Evolutionary conservation across 2,888 invertebrate genomes (phyloP).

Genomic region (Prostheceraeus crozeri): DNA sequence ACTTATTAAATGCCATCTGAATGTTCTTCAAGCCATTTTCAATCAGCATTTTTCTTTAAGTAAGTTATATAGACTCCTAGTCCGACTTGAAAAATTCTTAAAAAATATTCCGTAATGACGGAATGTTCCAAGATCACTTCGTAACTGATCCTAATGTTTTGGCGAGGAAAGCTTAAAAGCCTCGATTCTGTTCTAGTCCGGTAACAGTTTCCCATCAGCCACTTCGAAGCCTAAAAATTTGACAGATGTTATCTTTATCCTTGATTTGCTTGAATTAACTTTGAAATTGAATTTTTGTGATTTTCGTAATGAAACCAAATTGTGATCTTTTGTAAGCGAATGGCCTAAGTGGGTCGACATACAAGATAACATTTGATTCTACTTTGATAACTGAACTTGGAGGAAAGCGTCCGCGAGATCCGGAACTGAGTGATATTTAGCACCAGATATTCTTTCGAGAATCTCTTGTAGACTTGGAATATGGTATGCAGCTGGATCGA

Average conservation of each 20-base stretch:
- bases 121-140: constrained; percentile 39
- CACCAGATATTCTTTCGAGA: background rate
- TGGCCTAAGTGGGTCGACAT: constrained; percentile 7
- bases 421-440: background rate
- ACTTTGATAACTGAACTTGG: background rate
- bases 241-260: background rate
- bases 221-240: background rate
- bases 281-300: background rate
- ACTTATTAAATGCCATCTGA: constrained; percentile 37
- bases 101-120: constrained; percentile 41
- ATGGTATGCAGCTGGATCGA: background rate
- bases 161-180: background rate
- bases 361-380: background rate
- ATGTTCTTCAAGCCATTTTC: constrained; percentile 41
- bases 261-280: background rate
- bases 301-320: background rate
- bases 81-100: constrained; percentile 39
- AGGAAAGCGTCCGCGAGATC: background rate
- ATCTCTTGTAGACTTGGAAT: background rate
- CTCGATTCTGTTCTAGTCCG: background rate
- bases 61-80: constrained; percentile 38
- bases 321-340: background rate
- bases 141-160: background rate
- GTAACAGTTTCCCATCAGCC: background rate
- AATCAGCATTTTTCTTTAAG: constrained; percentile 39